Percentiles rank a stretch among this genome's conserved stretches.
phyloP scores from a whole-genome alignment of 2,113 vertebrate species.

The Microcebus ravelobensis region DNA sequence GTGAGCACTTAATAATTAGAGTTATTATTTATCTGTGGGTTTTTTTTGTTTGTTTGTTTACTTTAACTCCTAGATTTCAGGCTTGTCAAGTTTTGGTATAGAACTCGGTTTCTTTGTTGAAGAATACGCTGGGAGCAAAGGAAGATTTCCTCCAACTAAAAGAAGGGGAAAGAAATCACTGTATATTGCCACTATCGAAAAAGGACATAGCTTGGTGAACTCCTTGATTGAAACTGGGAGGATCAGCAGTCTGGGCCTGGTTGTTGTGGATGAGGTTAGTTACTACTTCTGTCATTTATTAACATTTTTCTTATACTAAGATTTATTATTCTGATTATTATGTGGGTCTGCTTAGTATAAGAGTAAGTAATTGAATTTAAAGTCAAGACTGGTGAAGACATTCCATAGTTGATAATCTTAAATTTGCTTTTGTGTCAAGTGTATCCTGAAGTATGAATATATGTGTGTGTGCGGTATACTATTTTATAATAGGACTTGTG shows the following conservation, averaged over 20 bases:
- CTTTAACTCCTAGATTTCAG: slow-evolving; percentile 88
- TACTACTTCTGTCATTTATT: slow-evolving; percentile 21
- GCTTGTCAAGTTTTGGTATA: slow-evolving; percentile 92
- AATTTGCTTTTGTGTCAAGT: slow-evolving; percentile 32
- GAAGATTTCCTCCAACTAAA: slow-evolving; percentile 94
- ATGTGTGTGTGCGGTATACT: neutral
- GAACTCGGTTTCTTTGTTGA: slow-evolving; percentile 97
- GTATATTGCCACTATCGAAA: slow-evolving; percentile 96
- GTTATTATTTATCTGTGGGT: neutral
- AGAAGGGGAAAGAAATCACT: slow-evolving; percentile 90
- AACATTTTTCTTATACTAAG: slow-evolving; percentile 24
- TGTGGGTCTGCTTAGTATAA: slow-evolving; percentile 1
- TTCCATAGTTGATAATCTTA: neutral
- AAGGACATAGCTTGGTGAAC: slow-evolving; percentile 95
- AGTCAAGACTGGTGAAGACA: neutral
- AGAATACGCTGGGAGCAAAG: slow-evolving; percentile 98
- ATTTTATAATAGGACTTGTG: neutral
- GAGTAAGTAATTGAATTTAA: neutral
- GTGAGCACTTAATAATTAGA: neutral
- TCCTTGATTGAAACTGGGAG: slow-evolving; percentile 92
- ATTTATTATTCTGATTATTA: neutral
- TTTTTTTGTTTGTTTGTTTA: neutral
- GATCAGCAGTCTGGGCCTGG: slow-evolving; percentile 89
- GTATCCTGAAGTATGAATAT: slow-evolving; percentile 26
- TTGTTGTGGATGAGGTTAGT: slow-evolving; percentile 97